Evolutionary conservation across 1,140 invertebrate genomes (phyloP), one percentile per base, ranked within the genome.

Genomic region (Conopomorpha cramerella): DNA sequence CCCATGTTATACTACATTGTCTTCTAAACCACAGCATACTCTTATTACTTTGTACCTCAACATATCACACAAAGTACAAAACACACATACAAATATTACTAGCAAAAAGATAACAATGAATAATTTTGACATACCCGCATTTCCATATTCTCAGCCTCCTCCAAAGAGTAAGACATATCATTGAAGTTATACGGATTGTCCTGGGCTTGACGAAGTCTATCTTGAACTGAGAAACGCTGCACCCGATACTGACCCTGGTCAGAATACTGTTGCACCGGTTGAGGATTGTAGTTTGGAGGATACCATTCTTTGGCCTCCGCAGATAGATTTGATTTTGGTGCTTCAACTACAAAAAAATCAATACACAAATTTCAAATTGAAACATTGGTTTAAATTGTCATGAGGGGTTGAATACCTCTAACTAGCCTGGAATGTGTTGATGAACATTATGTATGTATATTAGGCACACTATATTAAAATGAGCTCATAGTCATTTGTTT

Each of bases 231-330:
- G 34, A 54, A 74, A 1, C 73, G 56, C n/a, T 50, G 62, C 8
- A 55, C 49, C 34, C 66, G 49, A 31, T 65, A 61, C 10, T 47
- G 46, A 16, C 41, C 45, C 19, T 55, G 51, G 13, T 71, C 73
- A 23, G 46, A 33, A 14, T 46, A 48, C 29, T 62, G 67, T 31
- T 49, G 53, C 25, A 42, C 43, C 27, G 42, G 36, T 34, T 67
- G 62, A 13, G 55, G 55, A n/a, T 60, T 68, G 52, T 79, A 79
- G 36, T 79, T 79, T 16, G 65, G 64, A 27, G 77, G 77, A 45
- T 72, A 79, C 77, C 74, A 79, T 56, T 79, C 77, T 40, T 78
- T 76, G 3, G 77, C 77, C 13, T 79, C 77, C 13, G 74, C 77
- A 30, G 77, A 79, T 18, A 79, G 43, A 1, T 48, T 77, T 12